phyloP scores from a whole-genome alignment of 2,888 invertebrate genomes.

The Ctenicera cuprea region DNA sequence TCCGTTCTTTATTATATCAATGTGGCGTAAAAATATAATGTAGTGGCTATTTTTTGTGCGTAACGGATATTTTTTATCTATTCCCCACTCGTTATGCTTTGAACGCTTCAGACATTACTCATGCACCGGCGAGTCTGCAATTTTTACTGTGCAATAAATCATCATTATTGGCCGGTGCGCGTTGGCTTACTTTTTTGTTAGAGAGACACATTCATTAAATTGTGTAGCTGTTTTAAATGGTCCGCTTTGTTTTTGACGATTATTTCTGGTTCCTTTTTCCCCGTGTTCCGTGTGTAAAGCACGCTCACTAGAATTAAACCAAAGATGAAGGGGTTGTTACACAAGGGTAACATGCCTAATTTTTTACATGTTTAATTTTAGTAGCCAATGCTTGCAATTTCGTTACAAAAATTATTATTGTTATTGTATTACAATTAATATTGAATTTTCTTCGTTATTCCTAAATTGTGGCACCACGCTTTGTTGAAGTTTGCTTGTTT shows the following conservation, averaged over 20 bases:
- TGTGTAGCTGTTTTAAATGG: conserved; percentile 66
- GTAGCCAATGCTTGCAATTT: too few relatives aligned
- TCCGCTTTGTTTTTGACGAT: conserved; percentile 69
- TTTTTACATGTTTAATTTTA: too few relatives aligned
- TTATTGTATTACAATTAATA: too few relatives aligned
- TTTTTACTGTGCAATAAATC: conserved; percentile 77
- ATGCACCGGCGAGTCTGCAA: conserved; percentile 75
- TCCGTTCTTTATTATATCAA: conserved; percentile 61
- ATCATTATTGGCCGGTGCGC: conserved; percentile 76
- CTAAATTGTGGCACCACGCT: too few relatives aligned
- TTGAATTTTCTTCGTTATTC: too few relatives aligned
- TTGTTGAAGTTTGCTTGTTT: too few relatives aligned
- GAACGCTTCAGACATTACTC: conserved; percentile 75
- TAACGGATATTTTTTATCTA: conserved; percentile 68
- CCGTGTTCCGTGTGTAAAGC: conserved; percentile 52
- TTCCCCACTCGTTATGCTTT: conserved; percentile 68
- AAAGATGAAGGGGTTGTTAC: conserved; percentile 17
- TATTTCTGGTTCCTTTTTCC: conserved; percentile 64
- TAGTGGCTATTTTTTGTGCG: conserved; percentile 67
- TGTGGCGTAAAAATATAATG: conserved; percentile 71
- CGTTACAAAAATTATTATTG: too few relatives aligned
- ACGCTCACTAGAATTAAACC: background rate
- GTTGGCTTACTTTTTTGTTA: conserved; percentile 57
- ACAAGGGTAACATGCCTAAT: too few relatives aligned
- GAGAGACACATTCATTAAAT: conserved; percentile 64